Evolutionary conservation across 2,113 vertebrate species (phyloP).

Genomic region (Myotis davidii): DNA sequence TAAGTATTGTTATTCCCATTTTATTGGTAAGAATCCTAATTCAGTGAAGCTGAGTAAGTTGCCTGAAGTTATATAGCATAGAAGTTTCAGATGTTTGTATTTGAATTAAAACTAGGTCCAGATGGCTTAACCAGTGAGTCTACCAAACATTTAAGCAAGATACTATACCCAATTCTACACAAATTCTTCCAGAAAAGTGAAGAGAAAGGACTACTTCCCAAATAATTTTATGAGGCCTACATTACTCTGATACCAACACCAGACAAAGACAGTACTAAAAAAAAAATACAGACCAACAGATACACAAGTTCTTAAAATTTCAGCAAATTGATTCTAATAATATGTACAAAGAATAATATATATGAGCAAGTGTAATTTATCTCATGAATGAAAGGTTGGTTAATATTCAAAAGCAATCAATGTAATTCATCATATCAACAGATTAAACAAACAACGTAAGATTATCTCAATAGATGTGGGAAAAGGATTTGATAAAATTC

Average conservation of each 20-base stretch:
- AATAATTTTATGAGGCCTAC: neutral
- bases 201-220: neutral
- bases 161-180: neutral
- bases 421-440: neutral
- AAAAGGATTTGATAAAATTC: neutral
- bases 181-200: neutral
- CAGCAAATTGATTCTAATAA: neutral
- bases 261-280: neutral
- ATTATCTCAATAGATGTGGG: neutral
- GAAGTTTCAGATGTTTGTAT: neutral
- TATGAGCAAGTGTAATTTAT: neutral
- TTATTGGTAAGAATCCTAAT: neutral
- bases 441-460: neutral
- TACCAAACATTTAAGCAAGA: neutral
- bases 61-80: neutral
- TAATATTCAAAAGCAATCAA: conserved; percentile 39
- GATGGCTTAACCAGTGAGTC: neutral
- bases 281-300: neutral
- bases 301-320: neutral
- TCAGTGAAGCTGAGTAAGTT: neutral
- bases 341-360: neutral
- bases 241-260: neutral
- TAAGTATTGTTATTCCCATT: neutral
- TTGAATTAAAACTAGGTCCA: neutral
- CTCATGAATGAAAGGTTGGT: neutral